Evolutionary conservation across 2,113 vertebrate species (phyloP).

Genomic region (Taurulus bubalis): DNA sequence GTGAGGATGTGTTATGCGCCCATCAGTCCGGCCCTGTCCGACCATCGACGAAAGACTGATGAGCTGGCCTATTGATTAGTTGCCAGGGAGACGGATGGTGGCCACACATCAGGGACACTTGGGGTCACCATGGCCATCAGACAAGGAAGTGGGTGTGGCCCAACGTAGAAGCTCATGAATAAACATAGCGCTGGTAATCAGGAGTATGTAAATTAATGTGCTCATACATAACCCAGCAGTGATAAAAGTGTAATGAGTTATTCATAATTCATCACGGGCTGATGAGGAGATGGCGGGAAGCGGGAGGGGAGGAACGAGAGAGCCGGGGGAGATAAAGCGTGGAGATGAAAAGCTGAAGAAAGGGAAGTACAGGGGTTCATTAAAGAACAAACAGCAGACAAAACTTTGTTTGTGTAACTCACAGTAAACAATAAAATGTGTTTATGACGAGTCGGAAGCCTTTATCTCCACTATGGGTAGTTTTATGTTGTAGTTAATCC

Average conservation of each 20-base stretch:
- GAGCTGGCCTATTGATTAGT: constrained; percentile 96
- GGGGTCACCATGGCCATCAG: constrained; percentile 88
- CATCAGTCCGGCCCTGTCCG: constrained; percentile 74
- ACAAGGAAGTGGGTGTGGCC: constrained; percentile 73
- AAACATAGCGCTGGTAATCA: constrained; percentile 76
- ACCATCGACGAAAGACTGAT: constrained; percentile 91
- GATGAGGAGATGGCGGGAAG: constrained; percentile 50
- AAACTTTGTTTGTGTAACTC: constrained; percentile 46
- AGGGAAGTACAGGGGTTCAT: constrained; percentile 47
- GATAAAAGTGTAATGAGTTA: constrained; percentile 79
- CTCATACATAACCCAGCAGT: constrained; percentile 77
- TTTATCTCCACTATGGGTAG: not conserved
- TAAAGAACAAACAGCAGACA: constrained; percentile 39
- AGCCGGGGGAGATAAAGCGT: constrained; percentile 16
- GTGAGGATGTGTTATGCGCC: constrained; percentile 40
- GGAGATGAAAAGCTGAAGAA: constrained; percentile 52
- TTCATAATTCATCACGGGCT: constrained; percentile 78
- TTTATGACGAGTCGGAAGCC: not conserved
- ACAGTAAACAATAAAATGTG: not conserved
- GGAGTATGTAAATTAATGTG: constrained; percentile 78
- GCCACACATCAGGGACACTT: constrained; percentile 92
- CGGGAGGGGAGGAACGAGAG: constrained; percentile 24
- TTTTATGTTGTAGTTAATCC: not conserved
- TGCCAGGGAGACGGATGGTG: constrained; percentile 94
- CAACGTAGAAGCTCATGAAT: constrained; percentile 73